Conservation (phyloP, 92 coral and sea anemone genomes). For the Virgularia gustaviana region DNA sequence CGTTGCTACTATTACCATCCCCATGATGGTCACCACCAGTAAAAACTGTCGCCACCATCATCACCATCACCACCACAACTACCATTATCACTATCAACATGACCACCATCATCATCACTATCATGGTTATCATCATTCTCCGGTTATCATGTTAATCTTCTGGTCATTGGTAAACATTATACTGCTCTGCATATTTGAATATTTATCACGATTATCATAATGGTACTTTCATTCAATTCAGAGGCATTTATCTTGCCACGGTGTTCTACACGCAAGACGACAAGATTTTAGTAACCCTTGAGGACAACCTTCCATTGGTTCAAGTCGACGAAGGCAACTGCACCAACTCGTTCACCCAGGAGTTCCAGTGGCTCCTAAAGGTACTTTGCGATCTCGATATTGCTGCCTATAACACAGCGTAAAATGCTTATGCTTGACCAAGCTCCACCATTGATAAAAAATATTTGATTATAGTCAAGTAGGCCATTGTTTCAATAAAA, state of each 20-base stretch:
- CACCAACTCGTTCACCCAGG: constrained; percentile 88
- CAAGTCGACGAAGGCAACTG: constrained; percentile 86
- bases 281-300: constrained; percentile 81
- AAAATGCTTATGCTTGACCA: too few species aligned
- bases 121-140: too few species aligned
- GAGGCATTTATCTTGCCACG: constrained; percentile 93
- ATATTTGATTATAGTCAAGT: too few species aligned
- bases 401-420: too few species aligned
- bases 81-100: neutral
- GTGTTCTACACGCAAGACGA: constrained; percentile 84
- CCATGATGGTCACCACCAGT: too few species aligned
- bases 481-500: too few species aligned
- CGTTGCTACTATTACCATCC: too few species aligned
- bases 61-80: neutral
- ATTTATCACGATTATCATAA: neutral
- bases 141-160: neutral
- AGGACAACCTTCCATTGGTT: constrained; percentile 83
- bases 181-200: neutral
- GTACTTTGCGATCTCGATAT: constrained; percentile 44
- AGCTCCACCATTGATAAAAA: too few species aligned
- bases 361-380: constrained; percentile 95
- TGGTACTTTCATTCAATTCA: constrained; percentile 6
- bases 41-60: neutral
- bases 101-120: neutral
- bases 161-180: neutral